These are phyloP conservation scores for Iselma pallidipennis DNA, from an alignment of 2,888 invertebrate genomes.

Conservation along the genomic window DNA sequence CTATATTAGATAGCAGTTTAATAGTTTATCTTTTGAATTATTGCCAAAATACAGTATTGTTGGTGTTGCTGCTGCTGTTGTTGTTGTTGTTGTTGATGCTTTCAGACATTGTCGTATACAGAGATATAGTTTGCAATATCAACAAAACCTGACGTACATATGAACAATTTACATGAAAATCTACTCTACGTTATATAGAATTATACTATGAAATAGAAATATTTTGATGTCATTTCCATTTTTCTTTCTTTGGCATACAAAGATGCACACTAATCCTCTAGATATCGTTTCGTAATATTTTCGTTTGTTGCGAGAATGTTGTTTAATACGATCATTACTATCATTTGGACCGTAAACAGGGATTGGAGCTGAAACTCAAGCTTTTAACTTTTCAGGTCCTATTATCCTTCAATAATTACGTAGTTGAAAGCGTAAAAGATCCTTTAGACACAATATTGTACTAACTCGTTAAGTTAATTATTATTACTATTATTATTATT, in stretches of 20 bases:
- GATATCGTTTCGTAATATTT: no score
- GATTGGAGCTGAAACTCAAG: neutral
- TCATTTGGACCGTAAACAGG: neutral
- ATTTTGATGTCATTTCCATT: no score
- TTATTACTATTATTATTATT: neutral
- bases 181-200: neutral
- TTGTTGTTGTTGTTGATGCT: no score
- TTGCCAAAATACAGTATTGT: no score
- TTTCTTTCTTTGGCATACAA: no score
- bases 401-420: neutral
- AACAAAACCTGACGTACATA: neutral
- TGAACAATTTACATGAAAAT: neutral
- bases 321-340: neutral
- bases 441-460: neutral
- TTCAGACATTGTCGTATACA: neutral
- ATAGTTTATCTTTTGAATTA: neutral
- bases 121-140: neutral
- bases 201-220: no score
- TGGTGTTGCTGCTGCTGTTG: no score
- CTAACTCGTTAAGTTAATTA: neutral
- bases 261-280: no score
- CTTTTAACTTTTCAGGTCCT: neutral
- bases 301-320: no score
- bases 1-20: neutral
- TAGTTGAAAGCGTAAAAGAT: neutral